phyloP scores from a whole-genome alignment of 2,888 invertebrate species.

The Nomada ruficornis region DNA sequence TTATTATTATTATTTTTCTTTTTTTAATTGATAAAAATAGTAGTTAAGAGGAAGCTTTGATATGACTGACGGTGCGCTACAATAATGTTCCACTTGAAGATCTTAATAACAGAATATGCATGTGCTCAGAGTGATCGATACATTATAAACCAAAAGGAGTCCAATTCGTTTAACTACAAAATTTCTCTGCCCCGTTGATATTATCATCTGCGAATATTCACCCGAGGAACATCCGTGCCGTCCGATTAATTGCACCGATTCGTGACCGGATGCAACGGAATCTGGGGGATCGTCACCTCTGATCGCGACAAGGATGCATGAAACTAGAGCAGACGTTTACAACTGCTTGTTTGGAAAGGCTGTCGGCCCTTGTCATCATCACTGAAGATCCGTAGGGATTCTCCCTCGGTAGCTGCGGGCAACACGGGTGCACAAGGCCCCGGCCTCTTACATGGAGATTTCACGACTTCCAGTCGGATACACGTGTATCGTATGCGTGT shows the following conservation, averaged over 20 bases:
- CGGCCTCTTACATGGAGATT: constrained; percentile 64
- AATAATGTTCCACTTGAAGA: background rate
- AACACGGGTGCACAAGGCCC: constrained; percentile 57
- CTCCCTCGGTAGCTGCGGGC: constrained; percentile 62
- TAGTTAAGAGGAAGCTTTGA: no score
- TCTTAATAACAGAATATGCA: background rate
- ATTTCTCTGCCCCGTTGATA: background rate
- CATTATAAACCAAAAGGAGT: background rate
- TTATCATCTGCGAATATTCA: constrained; percentile 7
- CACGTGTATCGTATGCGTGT: constrained; percentile 58
- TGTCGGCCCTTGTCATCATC: constrained; percentile 83
- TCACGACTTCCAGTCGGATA: constrained; percentile 61
- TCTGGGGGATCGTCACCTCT: constrained; percentile 25
- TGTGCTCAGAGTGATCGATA: background rate
- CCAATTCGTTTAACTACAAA: background rate
- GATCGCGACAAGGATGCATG: constrained; percentile 69
- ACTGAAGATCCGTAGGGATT: constrained; percentile 75
- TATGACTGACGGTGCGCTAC: no score
- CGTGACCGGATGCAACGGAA: background rate
- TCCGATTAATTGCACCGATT: constrained; percentile 40
- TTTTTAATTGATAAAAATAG: no score
- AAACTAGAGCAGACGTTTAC: constrained; percentile 83
- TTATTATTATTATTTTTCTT: no score
- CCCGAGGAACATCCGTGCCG: background rate
- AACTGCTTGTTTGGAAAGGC: constrained; percentile 82